A percentile compares a stretch with the other conserved stretches of the same genome.
Conservation (phyloP, 2,888 invertebrate species). For the Lepidochitona cinerea region DNA sequence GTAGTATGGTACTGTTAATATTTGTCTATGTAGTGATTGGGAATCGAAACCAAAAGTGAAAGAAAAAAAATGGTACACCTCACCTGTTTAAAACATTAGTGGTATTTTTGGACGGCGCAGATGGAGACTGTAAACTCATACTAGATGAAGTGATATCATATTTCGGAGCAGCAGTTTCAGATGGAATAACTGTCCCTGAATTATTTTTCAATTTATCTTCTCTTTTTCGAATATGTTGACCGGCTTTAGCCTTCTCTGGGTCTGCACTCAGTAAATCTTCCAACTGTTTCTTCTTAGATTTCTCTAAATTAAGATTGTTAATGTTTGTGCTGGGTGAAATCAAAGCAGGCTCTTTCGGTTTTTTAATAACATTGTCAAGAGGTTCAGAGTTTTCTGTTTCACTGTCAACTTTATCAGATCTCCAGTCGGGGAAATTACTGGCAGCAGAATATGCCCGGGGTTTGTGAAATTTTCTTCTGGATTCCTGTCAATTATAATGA, state of each 20-base stretch:
- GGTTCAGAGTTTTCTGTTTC: constrained; percentile 38
- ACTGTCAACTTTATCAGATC: constrained; percentile 22
- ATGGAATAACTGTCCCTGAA: not conserved
- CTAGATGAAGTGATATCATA: not conserved
- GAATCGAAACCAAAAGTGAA: no score
- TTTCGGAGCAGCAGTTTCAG: not conserved
- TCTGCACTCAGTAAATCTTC: not conserved
- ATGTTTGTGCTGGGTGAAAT: not conserved
- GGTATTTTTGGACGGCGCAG: no score
- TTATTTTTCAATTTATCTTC: not conserved
- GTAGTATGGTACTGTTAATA: no score
- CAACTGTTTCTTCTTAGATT: not conserved
- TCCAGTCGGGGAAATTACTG: constrained; percentile 3
- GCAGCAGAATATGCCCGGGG: constrained; percentile 33
- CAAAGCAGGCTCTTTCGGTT: constrained; percentile 28
- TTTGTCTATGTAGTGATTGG: no score
- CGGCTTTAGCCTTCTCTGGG: not conserved
- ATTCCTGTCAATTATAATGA: no score
- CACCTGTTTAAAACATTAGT: no score
- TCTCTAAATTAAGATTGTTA: not conserved
- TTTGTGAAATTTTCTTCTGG: constrained; percentile 41
- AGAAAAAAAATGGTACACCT: no score
- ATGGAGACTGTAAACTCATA: no score
- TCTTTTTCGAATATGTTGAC: not conserved
- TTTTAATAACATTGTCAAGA: constrained; percentile 30